phyloP scores from a whole-genome alignment of 2,888 invertebrate genomes.

The Eupithecia tripunctaria region DNA sequence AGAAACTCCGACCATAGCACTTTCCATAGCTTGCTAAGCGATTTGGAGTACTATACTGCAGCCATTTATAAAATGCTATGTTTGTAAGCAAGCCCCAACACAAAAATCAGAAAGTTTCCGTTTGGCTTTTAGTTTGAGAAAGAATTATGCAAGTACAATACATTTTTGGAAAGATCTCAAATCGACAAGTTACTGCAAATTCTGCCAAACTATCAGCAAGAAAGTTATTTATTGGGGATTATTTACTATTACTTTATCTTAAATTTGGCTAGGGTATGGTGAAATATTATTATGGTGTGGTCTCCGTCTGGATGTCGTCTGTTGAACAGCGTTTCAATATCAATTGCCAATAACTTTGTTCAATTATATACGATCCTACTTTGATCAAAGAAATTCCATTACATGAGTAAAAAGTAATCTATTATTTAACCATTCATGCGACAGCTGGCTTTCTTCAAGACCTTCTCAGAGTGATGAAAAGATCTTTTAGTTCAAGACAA shows the following conservation, averaged over 20 bases:
- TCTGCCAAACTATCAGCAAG: no score
- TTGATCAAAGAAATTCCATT: neutral
- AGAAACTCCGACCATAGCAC: no score
- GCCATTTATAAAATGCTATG: neutral
- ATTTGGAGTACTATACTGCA: neutral
- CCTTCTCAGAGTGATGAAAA: neutral
- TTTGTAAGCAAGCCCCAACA: neutral
- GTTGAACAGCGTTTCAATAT: neutral
- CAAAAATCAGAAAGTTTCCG: neutral
- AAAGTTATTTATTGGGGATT: no score
- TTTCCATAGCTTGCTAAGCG: no score
- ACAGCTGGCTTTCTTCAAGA: neutral
- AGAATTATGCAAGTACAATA: neutral
- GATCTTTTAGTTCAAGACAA: neutral
- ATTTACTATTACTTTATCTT: no score
- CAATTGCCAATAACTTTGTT: neutral
- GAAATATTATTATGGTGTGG: neutral
- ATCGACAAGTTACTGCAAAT: neutral
- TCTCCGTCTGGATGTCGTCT: neutral
- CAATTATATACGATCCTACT: neutral
- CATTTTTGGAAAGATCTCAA: neutral
- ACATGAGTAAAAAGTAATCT: neutral
- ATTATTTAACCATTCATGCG: neutral
- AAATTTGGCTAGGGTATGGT: neutral
- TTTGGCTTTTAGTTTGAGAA: no score